Evolutionary conservation across 2,113 vertebrate genomes (phyloP), one percentile per base, ranked within the genome.

Genomic region (Sylvilagus bachmani): DNA sequence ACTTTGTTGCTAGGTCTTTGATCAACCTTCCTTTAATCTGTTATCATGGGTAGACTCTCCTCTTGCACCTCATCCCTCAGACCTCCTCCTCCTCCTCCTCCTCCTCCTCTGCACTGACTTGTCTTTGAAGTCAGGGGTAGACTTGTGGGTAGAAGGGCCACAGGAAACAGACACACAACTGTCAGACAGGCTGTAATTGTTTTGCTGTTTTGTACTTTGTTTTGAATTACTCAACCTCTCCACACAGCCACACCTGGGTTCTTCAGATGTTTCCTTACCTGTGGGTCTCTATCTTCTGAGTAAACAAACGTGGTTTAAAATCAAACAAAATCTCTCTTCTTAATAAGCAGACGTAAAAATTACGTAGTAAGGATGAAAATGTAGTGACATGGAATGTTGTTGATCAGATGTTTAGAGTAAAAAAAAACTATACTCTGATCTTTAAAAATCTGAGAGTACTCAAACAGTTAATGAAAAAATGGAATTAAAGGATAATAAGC

Each of bases 1-100:
- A 89, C 95, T 95, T 93, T 90, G 82, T 93, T 88, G 96, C 84
- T 12, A 36, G 70, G 74, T 90, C 97, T 97, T 97, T 97, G 97
- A 97, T 97, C 94, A 95, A 78, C 73, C 84, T 89, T 36, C 77
- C 93, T 97, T 96, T 97, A 93, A 96, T 97, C 94, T 96, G 93
- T 88, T 91, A 95, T 94, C 71, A 0, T 61, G 74, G 81, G 77
- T 86, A 90, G 95, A 93, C 78, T 97, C 81, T 86, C 62, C 0
- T 78, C 94, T 95, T 90, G 87, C 64, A 87, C 94, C 90, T 88
- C 77, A 90, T 82, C 80, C 91, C 90, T 91, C 2, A 27, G 85
- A 91, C 91, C 95, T 95, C 91, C 89, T 94, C 91, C 95, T 95
- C 91, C 89, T 94, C 91, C 53, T n/a, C 91, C 95, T 95, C 91